Percentiles rank a stretch among this genome's conserved stretches.
These are phyloP conservation scores for Emesis russula DNA, from an alignment of 2,888 invertebrate species.

Conservation along the genomic window DNA sequence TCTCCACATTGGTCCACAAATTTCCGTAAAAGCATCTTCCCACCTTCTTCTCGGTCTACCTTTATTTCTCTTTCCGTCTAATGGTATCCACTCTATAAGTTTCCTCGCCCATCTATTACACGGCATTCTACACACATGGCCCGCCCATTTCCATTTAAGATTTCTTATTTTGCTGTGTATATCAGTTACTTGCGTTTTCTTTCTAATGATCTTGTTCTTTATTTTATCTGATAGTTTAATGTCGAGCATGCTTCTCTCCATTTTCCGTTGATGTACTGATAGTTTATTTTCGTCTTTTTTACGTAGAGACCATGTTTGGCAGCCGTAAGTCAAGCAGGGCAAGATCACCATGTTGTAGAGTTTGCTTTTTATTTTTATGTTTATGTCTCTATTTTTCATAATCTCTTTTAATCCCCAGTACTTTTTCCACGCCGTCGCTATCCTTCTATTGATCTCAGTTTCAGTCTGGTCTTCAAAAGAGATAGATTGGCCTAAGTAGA, in stretches of 20 bases:
- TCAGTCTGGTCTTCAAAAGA: background rate
- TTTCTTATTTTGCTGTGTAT: conserved; percentile 5
- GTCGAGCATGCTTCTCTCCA: conserved; percentile 24
- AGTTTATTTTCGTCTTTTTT: conserved; percentile 23
- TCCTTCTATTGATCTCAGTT: background rate
- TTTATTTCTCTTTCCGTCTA: background rate
- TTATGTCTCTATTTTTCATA: conserved; percentile 21
- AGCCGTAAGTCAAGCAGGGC: conserved; percentile 10
- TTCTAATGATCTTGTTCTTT: background rate
- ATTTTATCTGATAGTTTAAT: conserved; percentile 13
- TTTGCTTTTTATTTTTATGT: conserved; percentile 25
- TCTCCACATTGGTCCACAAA: background rate
- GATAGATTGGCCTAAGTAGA: conserved; percentile 4
- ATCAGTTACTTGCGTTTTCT: conserved; percentile 1
- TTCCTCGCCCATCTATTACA: background rate
- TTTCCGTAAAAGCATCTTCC: background rate
- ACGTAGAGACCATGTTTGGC: conserved; percentile 19
- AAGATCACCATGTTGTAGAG: background rate
- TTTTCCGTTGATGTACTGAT: conserved; percentile 11
- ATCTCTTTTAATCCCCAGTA: conserved; percentile 4
- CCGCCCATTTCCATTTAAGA: conserved; percentile 23
- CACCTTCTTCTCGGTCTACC: conserved; percentile 6
- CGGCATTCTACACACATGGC: conserved; percentile 2
- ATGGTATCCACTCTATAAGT: background rate
- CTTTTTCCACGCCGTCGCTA: conserved; percentile 22